A percentile compares a stretch with the other conserved stretches of the same genome.
These are phyloP conservation scores for Mythimna ferrago DNA, from an alignment of 2,888 invertebrate genomes.

Conservation along the genomic window DNA sequence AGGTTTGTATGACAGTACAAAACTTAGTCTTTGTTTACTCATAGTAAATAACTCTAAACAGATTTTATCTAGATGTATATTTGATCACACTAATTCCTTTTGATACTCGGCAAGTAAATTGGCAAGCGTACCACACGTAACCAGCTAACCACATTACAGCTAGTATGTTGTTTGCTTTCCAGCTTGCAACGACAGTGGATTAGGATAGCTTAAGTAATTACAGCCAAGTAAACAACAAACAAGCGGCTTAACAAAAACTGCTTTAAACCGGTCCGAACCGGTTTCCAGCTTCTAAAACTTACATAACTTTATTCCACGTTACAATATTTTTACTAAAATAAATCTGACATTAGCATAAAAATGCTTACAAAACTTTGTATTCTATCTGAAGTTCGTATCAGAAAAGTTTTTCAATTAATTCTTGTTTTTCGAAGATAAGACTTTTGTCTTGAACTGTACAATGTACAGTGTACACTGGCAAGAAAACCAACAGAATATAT, in stretches of 20 bases:
- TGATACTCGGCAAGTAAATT: conserved; percentile 50
- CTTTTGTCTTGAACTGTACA: conserved; percentile 37
- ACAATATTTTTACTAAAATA: conserved; percentile 11
- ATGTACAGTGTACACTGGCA: conserved; percentile 37
- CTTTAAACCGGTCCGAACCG: conserved; percentile 46
- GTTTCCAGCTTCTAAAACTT: conserved; percentile 28
- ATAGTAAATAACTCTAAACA: conserved; percentile 24
- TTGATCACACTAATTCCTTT: conserved; percentile 50
- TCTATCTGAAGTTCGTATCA: conserved; percentile 14
- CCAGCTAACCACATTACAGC: conserved; percentile 54
- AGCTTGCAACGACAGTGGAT: conserved; percentile 58
- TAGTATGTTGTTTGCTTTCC: conserved; percentile 51
- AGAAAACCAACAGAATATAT: conserved; percentile 58
- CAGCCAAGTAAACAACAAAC: conserved; percentile 44
- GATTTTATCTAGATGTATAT: conserved; percentile 20
- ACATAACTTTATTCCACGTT: conserved; percentile 16
- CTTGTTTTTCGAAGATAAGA: conserved; percentile 29
- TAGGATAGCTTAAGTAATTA: conserved; percentile 63
- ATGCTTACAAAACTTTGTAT: conserved; percentile 7
- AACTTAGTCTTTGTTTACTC: conserved; percentile 16
- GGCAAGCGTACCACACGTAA: conserved; percentile 53
- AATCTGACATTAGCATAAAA: conserved; percentile 11
- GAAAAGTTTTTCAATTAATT: conserved; percentile 17
- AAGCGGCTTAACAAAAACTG: conserved; percentile 51
- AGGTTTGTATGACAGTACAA: conserved; percentile 18